Evolutionary conservation across 2,888 invertebrate genomes (phyloP).

Genomic region (Bruchidius siliquastri): DNA sequence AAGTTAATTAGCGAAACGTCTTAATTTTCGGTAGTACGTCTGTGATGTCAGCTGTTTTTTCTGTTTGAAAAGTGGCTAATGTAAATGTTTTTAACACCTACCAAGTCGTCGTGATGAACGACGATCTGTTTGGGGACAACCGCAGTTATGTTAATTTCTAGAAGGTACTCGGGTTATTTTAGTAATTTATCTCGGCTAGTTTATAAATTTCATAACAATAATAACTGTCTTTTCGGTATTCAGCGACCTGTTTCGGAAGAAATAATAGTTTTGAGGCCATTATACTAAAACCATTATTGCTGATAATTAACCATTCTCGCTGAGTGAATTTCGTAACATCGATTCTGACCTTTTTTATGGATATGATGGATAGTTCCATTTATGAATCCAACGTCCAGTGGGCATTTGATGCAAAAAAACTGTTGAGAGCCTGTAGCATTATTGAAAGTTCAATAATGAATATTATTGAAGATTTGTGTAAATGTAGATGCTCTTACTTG

Average conservation of each 20-base stretch:
- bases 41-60: background rate
- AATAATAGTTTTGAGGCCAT: background rate
- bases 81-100: background rate
- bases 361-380: too few species aligned
- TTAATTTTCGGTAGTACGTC: background rate
- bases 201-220: background rate
- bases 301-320: too few species aligned
- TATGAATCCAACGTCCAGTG: too few species aligned
- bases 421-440: too few species aligned
- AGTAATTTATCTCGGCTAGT: background rate
- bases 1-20: background rate
- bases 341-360: too few species aligned
- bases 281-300: too few species aligned
- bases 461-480: too few species aligned
- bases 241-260: background rate
- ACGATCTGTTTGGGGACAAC: background rate
- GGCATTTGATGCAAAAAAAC: too few species aligned
- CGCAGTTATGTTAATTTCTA: background rate
- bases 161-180: background rate
- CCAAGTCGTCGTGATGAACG: background rate
- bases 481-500: too few species aligned
- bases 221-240: background rate
- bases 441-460: too few species aligned
- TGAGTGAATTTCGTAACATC: too few species aligned
- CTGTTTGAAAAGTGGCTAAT: background rate